Evolutionary conservation across 2,113 vertebrate genomes (phyloP), one percentile per base, ranked within the genome.

Genomic region (Poeciliopsis prolifica): DNA sequence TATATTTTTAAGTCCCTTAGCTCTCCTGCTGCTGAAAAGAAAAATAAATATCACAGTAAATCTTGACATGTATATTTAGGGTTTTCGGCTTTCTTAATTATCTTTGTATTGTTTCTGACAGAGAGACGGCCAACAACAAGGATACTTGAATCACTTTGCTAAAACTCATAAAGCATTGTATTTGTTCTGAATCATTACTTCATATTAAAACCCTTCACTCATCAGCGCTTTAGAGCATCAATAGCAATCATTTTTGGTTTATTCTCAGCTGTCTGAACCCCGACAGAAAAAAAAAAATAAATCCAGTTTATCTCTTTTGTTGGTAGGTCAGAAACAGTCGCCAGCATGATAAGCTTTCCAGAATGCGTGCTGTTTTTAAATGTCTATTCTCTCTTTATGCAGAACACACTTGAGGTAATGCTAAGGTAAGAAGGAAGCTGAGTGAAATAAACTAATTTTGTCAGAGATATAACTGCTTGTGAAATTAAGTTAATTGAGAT

Each of bases 141-240:
- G 62, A 76, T 14, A 69, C 29, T 30, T 1, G 1, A 48, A 31
- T 75, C n/a, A 24, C 63, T 79, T 71, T 7, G 0, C 37, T 61
- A 48, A 42, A 74, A 71, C 58, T 75, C 58, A 69, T 67, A 68
- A 80, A 68, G 31, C 31, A 71, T 29, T 75, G 35, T 67, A 80
- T 82, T 65, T 81, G 61, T 71, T 85, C 63, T 68, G 81, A 78
- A 76, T 84, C 72, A 65, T 74, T 61, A 61, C 69, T 72, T 75
- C 37, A 28, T 68, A 78, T 81, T 63, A 66, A 72, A 87, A 65
- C 26, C 26, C 65, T 68, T 84, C 68, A 72, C 70, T 82, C 63
- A 64, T 42, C 44, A 80, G 60, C 67, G 78, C 72, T 17, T 70
- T 74, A 42, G 17, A 77, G 62, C 70, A 77, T 83, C 73, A 80